Conservation (phyloP, 2,113 vertebrate species). For the Phainopepla nitens region DNA sequence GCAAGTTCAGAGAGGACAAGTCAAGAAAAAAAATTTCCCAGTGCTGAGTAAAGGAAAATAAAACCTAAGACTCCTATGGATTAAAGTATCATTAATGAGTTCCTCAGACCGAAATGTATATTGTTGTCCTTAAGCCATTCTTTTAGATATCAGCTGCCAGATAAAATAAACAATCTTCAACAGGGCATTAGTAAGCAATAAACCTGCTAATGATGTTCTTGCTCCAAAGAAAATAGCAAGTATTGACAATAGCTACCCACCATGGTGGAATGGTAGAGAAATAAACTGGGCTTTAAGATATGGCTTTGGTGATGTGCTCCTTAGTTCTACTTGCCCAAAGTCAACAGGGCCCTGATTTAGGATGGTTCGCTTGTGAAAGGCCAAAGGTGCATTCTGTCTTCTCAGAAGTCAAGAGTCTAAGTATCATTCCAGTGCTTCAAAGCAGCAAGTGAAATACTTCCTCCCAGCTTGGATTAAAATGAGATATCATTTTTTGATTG, state of each 20-base stretch:
- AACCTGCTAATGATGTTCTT: neutral
- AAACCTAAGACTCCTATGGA: conserved; percentile 8
- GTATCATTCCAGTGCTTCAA: neutral
- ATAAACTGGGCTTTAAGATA: neutral
- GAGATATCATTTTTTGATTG: neutral
- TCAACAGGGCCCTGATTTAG: neutral
- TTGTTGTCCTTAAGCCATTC: neutral
- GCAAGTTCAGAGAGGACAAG: conserved; percentile 73
- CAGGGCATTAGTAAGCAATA: neutral
- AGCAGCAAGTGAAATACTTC: neutral
- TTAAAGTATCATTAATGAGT: conserved; percentile 4
- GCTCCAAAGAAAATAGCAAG: neutral
- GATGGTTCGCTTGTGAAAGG: neutral
- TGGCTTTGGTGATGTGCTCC: neutral
- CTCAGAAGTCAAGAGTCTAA: neutral
- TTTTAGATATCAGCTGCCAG: neutral
- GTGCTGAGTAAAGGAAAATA: conserved; percentile 19
- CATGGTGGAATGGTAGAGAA: neutral
- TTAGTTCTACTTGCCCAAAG: neutral
- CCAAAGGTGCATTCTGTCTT: neutral
- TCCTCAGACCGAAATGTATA: neutral
- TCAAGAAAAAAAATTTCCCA: conserved; percentile 58
- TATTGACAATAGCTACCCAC: neutral
- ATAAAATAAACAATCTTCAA: conserved; percentile 24
- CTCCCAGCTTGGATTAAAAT: neutral